Conservation (phyloP, 2,888 invertebrate genomes). For the Chironomus tentans region DNA sequence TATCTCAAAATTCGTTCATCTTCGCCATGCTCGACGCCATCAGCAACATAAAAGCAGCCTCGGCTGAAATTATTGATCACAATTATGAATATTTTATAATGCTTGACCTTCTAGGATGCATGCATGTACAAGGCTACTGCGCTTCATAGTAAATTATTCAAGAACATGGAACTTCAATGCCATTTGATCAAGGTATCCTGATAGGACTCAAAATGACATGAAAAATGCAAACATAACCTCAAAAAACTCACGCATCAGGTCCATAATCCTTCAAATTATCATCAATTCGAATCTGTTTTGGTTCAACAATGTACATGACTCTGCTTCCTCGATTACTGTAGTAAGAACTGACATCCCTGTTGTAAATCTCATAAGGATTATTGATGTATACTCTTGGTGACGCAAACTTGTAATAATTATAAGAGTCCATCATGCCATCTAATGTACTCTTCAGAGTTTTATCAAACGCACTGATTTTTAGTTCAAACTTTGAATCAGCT, state of each 20-base stretch:
- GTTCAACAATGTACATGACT: background rate
- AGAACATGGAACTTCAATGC: too few relatives aligned
- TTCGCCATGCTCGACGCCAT: background rate
- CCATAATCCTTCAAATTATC: background rate
- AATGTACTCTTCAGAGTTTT: background rate
- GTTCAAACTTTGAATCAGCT: background rate
- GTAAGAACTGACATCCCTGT: background rate
- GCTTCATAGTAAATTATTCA: too few relatives aligned
- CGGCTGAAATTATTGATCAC: background rate
- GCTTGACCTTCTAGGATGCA: too few relatives aligned
- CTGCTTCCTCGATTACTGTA: background rate
- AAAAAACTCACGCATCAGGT: background rate
- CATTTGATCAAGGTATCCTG: too few relatives aligned
- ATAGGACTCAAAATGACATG: too few relatives aligned
- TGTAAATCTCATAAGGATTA: background rate
- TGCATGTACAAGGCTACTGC: too few relatives aligned
- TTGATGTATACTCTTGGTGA: background rate
- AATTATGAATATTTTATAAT: background rate
- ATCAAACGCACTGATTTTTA: background rate
- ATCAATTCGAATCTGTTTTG: background rate
- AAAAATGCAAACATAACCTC: too few relatives aligned
- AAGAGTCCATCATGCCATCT: background rate
- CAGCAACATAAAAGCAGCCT: background rate
- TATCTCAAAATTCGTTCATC: constrained; percentile 31
- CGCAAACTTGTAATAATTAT: background rate